Evolutionary conservation across 1,140 invertebrate species (phyloP).

Genomic region (Meloidogyne hapla): DNA sequence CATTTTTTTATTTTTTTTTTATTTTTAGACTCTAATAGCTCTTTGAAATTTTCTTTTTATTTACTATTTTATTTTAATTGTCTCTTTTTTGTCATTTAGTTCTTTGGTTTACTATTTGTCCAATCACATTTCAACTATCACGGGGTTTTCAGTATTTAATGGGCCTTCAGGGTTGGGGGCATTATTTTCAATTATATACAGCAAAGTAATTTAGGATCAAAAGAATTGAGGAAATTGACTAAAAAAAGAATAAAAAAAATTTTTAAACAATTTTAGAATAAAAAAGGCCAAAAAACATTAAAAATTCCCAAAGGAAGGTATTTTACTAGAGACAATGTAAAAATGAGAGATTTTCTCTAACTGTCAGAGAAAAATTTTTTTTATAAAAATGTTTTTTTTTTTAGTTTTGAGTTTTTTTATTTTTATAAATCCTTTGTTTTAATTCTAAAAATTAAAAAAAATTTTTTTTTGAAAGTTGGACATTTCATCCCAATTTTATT

Average conservation of each 20-base stretch:
- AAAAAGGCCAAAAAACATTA: background rate
- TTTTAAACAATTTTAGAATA: background rate
- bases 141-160: too few species aligned
- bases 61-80: background rate
- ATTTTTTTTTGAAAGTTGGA: too few species aligned
- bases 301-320: too few species aligned
- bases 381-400: background rate
- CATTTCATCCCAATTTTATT: too few species aligned
- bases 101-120: background rate
- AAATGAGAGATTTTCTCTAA: constrained; percentile 5
- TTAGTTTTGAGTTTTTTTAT: background rate
- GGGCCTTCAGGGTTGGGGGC: too few species aligned
- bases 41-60: background rate
- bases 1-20: too few species aligned
- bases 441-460: background rate
- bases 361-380: background rate
- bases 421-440: background rate
- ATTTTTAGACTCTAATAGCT: too few species aligned
- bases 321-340: background rate
- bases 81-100: background rate
- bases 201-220: background rate
- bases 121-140: background rate
- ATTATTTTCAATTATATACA: background rate
- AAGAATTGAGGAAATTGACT: background rate
- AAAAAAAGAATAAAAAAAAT: background rate